A percentile compares a stretch with the other conserved stretches of the same genome.
Evolutionary conservation across 2,113 vertebrate species (phyloP).

Genomic region (Etia nguti): DNA sequence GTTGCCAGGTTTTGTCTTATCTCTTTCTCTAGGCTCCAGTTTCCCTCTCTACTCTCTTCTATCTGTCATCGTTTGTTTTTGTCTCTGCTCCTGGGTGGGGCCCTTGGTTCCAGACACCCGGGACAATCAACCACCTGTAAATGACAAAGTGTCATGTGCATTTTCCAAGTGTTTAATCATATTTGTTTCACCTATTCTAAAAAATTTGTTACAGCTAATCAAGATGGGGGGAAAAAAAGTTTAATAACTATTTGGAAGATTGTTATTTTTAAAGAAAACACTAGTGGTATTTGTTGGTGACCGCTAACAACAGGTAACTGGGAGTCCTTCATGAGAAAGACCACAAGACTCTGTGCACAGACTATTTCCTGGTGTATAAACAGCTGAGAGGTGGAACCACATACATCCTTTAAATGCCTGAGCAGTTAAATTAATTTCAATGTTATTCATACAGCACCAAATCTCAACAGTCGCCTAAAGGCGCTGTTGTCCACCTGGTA

Average conservation of each 20-base stretch:
- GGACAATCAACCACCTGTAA: no score
- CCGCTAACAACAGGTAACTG: not conserved
- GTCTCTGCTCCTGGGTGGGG: no score
- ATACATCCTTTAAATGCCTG: not conserved
- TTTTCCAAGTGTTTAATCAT: no score
- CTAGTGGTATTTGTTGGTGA: not conserved
- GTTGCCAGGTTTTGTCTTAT: no score
- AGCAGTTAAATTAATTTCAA: not conserved
- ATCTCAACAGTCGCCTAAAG: accelerated
- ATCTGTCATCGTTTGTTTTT: no score
- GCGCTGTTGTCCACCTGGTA: not conserved
- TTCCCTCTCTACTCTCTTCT: no score
- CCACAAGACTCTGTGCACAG: not conserved
- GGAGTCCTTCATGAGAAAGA: not conserved
- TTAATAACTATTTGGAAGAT: not conserved
- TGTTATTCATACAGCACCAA: not conserved
- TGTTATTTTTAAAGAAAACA: not conserved
- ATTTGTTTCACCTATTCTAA: accelerated
- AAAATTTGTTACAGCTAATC: accelerated
- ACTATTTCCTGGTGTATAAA: not conserved
- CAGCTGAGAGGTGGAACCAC: not conserved
- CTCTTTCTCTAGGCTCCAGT: no score
- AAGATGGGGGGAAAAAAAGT: not conserved
- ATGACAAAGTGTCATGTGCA: no score
- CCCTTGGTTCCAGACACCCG: no score